Percentiles rank a stretch among this genome's conserved stretches.
These are phyloP conservation scores for Rhynchomys soricoides DNA, from an alignment of 2,113 vertebrate species.

Conservation along the genomic window DNA sequence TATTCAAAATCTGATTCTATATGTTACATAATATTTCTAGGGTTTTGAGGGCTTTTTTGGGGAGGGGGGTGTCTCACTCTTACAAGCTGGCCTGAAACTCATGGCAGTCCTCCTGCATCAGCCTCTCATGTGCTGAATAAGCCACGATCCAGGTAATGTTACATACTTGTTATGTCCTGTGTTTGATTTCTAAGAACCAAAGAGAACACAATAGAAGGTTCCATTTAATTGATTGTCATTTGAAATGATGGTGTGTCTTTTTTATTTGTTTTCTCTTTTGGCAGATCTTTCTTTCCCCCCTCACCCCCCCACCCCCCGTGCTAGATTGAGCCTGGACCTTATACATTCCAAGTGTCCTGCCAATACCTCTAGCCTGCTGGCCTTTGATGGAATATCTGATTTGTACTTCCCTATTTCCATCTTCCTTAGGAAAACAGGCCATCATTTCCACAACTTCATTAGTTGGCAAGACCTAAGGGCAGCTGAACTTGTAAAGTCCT, in stretches of 20 bases:
- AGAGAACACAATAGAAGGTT: neutral
- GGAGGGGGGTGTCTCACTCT: fast-evolving
- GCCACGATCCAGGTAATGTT: neutral
- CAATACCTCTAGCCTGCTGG: neutral
- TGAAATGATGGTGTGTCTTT: neutral
- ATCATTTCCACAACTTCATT: conserved; percentile 98
- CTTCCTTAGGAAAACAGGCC: conserved; percentile 91
- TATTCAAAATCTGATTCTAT: neutral
- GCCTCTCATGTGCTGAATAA: neutral
- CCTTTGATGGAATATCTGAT: conserved; percentile 16
- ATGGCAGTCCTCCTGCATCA: neutral
- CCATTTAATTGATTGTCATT: neutral
- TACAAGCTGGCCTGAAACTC: neutral
- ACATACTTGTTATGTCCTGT: neutral
- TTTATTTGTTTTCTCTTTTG: conserved; percentile 26
- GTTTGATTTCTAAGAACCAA: neutral
- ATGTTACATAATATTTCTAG: neutral
- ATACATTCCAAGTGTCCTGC: neutral
- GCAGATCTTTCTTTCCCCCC: neutral
- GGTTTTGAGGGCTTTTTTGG: neutral
- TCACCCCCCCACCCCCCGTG: too few relatives aligned
- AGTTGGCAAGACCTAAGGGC: conserved; percentile 97
- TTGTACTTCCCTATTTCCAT: conserved; percentile 44
- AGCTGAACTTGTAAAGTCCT: conserved; percentile 91
- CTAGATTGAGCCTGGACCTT: neutral